Evolutionary conservation across 2,888 invertebrate genomes (phyloP), one percentile per base, ranked within the genome.

Genomic region (Epirrita christyi): DNA sequence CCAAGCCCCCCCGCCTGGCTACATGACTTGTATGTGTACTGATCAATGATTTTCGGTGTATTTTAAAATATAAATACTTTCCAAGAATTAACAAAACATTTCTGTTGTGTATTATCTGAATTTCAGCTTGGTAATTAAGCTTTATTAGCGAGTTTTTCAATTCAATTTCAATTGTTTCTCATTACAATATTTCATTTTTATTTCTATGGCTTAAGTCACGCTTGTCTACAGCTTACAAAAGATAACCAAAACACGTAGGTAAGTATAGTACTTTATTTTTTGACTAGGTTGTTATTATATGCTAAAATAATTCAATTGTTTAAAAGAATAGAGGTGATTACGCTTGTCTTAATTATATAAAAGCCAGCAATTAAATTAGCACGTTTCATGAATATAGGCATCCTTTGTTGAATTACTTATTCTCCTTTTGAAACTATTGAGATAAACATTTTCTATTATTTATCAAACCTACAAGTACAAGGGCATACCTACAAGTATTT

Each of bases 31-130:
- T n/a, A n/a, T n/a, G n/a, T 63, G 47, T 47, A 63, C 62, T 67
- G 2, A 21, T 21, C 4, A 63, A 44, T 44, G 56, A 63, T 54
- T 55, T 63, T 55, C 32, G 45, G 37, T 15, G 40, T 37, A 51
- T 38, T 57, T 46, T 27, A 55, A 43, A 48, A 38, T 15, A 28
- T 28, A 37, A 40, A 48, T 41, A 38, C 21, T 44, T 27, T 38
- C 21, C 38, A 7, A 45, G 37, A 49, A 44, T 44, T 13, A 29
- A 47, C 21, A 36, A 28, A 54, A 37, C 37, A 54, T 54, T 54
- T 48, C 10, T 2, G 42, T 11, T 15, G 38, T n/a, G 27, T 29
- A 28, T 45, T 41, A n/a, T 28, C 32, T 44, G 44, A 32, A 44
- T 49, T 55, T 43, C 21, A 21, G 29, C 2, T n/a, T 41, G n/a